Evolutionary conservation across 2,888 invertebrate species (phyloP), one percentile per base, ranked within the genome.

Genomic region (Hirudinaria manillensis): DNA sequence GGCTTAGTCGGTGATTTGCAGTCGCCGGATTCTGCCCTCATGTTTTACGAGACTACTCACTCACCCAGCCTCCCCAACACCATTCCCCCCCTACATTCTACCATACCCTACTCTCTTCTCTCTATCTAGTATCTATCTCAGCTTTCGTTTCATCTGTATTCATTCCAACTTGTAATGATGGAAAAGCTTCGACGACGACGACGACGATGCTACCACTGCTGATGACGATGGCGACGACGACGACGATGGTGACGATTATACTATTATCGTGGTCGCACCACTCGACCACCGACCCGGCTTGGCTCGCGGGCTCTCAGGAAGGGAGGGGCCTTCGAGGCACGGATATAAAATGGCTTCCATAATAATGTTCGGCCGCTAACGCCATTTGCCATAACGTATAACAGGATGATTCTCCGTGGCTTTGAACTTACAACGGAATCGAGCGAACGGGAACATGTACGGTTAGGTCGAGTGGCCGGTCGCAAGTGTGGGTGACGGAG

Each of bases 31-130:
- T 24, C 21, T 67, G 19, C 32, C 68, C 70, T 32, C 45, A 56
- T 66, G 7, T 38, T 32, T 24, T 65, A 36, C 45, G 61, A 76
- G 72, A 72, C 72, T 55, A 73, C 67, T 38, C 66, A 70, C 72
- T 56, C 75, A 21, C 32, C 72, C 24, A 34, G 24, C 70, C 24
- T 16, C 70, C 36, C 21, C 34, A 21, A 24, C 45, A 27, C 55
- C 16, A 45, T 61, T 55, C 38, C 38, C 36, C 24, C 34, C 13
- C 13, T 36, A 21, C 10, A 34, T 27, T 34, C 45, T n/a, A 21
- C 53, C 68, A 10, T 45, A 45, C 70, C 53, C 27, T 67, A 34
- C 70, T 2, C 45, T 45, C n/a, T 34, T 19, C 72, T 55, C 72
- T 21, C 72, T 72, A 55, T 72, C 72, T 27, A 27, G 24, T 32